phyloP scores from a whole-genome alignment of 2,888 invertebrate species.

The Diogma glabrata region DNA sequence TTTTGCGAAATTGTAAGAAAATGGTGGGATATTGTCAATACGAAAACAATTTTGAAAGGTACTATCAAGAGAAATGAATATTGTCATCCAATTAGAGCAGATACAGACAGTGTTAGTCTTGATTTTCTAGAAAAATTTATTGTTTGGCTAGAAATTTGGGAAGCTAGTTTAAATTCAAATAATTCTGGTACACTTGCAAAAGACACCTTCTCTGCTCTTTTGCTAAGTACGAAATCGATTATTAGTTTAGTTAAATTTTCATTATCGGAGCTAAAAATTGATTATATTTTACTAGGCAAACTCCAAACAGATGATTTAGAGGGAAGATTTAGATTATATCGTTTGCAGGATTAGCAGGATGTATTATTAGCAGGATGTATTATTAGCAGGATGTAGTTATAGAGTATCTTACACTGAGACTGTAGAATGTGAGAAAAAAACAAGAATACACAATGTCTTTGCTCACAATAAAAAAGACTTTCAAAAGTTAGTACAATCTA shows the following conservation, averaged over 20 bases:
- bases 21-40: not conserved
- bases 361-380: too few species aligned
- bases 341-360: not conserved
- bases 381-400: too few species aligned
- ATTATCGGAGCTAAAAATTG: not conserved
- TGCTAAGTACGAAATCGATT: not conserved
- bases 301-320: not conserved
- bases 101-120: not conserved
- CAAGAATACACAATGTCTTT: too few species aligned
- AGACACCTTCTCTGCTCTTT: too few species aligned
- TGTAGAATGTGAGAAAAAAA: too few species aligned
- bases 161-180: not conserved
- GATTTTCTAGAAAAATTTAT: not conserved
- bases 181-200: too few species aligned
- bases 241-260: not conserved
- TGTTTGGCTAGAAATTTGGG: not conserved
- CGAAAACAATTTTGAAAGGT: not conserved
- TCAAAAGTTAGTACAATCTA: too few species aligned
- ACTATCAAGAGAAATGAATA: not conserved
- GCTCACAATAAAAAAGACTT: too few species aligned
- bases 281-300: not conserved
- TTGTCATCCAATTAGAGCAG: not conserved
- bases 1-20: not conserved
- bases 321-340: not conserved
- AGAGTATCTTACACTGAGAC: too few species aligned